Percentiles rank a stretch among this genome's conserved stretches.
phyloP scores from a whole-genome alignment of 2,797 vertebrate species.

The Crocodylus rhombifer region DNA sequence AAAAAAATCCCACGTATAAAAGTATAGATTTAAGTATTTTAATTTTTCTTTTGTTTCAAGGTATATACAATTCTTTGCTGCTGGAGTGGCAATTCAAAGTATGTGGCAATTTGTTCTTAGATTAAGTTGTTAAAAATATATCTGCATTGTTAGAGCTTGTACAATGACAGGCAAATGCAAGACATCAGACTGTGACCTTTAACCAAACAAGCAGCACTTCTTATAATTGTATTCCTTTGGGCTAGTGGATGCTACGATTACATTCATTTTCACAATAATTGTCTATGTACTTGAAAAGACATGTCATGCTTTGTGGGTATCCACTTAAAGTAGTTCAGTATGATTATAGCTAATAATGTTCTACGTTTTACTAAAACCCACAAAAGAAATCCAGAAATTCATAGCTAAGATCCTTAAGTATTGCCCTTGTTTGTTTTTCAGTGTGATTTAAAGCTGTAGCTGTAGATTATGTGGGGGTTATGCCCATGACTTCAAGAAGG shows the following conservation, averaged over 20 bases:
- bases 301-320: slow-evolving; percentile 43
- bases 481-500: no score
- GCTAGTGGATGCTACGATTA: slow-evolving; percentile 44
- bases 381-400: slow-evolving; percentile 35
- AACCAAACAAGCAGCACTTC: slow-evolving; percentile 59
- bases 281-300: slow-evolving; percentile 60
- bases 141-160: slow-evolving; percentile 30
- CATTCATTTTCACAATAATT: slow-evolving; percentile 64
- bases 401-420: not conserved
- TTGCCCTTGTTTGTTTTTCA: not conserved
- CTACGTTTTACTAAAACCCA: slow-evolving; percentile 24
- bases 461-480: not conserved
- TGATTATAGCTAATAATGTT: slow-evolving; percentile 67
- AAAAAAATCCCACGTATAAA: not conserved
- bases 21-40: slow-evolving; percentile 1
- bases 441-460: rapidly evolving
- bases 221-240: slow-evolving; percentile 66
- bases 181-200: slow-evolving; percentile 71
- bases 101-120: slow-evolving; percentile 30
- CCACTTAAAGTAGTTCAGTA: slow-evolving; percentile 50
- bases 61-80: slow-evolving; percentile 1
- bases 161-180: slow-evolving; percentile 44
- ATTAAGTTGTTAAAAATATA: slow-evolving; percentile 55
- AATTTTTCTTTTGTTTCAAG: slow-evolving; percentile 9
- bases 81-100: slow-evolving; percentile 52